Percentiles rank a stretch among this genome's conserved stretches.
Conservation (phyloP, 2,113 vertebrate species). For the Platichthys stellatus region DNA sequence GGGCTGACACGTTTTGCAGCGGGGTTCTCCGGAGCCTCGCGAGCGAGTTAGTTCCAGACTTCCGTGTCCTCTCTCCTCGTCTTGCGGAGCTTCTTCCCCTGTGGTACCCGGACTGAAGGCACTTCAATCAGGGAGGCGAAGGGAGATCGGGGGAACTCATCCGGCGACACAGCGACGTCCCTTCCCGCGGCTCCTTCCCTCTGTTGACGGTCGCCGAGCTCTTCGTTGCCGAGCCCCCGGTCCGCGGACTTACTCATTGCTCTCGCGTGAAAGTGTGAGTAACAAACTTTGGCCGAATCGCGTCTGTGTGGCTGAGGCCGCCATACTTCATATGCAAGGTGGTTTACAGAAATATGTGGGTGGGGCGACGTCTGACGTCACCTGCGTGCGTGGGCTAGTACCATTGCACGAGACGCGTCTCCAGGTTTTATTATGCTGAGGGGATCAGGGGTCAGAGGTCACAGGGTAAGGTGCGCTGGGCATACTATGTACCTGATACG, state of each 20-base stretch:
- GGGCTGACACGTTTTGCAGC: constrained; percentile 13
- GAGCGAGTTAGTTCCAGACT: constrained; percentile 65
- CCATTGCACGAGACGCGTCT: not conserved
- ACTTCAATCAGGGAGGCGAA: constrained; percentile 71
- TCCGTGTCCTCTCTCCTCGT: constrained; percentile 73
- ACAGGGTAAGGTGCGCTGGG: not conserved
- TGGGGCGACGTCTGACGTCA: constrained; percentile 78
- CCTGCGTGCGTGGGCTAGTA: constrained; percentile 74
- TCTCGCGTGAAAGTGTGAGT: constrained; percentile 61
- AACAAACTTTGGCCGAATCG: constrained; percentile 69
- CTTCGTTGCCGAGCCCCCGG: constrained; percentile 39
- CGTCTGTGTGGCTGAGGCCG: constrained; percentile 73
- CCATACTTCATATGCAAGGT: constrained; percentile 86
- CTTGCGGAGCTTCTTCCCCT: constrained; percentile 67
- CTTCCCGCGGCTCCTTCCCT: constrained; percentile 25
- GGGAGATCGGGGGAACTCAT: constrained; percentile 51
- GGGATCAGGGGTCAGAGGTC: not conserved
- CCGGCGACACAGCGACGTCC: constrained; percentile 43
- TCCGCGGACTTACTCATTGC: constrained; percentile 50
- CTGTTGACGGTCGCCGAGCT: constrained; percentile 32
- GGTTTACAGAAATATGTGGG: constrained; percentile 79
- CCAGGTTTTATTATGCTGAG: constrained; percentile 11
- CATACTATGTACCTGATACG: too few relatives aligned
- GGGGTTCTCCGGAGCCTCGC: constrained; percentile 10
- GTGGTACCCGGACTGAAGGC: constrained; percentile 65